phyloP scores from a whole-genome alignment of 2,113 vertebrate genomes.

The Calypte anna region DNA sequence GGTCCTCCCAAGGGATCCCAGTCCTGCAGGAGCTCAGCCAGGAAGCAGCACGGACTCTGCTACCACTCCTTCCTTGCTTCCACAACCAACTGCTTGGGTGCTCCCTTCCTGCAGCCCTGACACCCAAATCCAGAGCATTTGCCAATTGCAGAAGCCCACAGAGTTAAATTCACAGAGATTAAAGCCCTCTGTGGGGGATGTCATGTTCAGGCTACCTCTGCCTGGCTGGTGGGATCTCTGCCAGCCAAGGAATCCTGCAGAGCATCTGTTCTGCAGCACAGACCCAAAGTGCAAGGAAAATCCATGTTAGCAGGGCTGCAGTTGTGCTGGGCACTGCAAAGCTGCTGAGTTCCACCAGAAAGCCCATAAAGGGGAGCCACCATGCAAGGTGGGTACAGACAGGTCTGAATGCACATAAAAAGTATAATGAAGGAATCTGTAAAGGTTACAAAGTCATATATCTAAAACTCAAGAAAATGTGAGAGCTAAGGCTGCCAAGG shows the following conservation, averaged over 20 bases:
- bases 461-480: background rate
- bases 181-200: background rate
- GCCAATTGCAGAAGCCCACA: fast-evolving
- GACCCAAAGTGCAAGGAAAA: background rate
- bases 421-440: background rate
- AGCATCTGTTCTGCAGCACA: background rate
- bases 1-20: fast-evolving
- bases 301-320: background rate
- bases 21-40: background rate
- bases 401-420: fast-evolving
- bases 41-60: background rate
- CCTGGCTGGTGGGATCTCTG: background rate
- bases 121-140: background rate
- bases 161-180: background rate
- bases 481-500: background rate
- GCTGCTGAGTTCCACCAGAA: background rate
- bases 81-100: background rate
- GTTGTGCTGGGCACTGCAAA: fast-evolving
- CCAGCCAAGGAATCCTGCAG: background rate
- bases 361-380: fast-evolving
- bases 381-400: fast-evolving
- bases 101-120: background rate
- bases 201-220: background rate
- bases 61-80: background rate
- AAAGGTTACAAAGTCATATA: background rate